Evolutionary conservation across 1,140 invertebrate genomes (phyloP), one percentile per base, ranked within the genome.

Genomic region (Nymphalis io): DNA sequence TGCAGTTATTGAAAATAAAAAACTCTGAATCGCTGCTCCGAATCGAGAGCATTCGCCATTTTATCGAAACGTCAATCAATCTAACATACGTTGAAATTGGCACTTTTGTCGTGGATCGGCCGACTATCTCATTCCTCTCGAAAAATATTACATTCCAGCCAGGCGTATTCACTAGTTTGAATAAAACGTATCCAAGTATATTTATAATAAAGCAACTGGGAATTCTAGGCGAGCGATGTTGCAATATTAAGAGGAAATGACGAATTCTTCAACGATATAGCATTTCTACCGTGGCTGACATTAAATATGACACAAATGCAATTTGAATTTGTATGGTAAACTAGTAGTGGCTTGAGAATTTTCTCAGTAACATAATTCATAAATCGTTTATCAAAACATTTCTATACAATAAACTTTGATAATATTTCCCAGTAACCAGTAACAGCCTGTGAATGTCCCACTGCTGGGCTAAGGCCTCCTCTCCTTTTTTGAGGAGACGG

Each of bases 11-110:
- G 40, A n/a, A 42, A 42, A 42, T n/a, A 68, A 68, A 68, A 18
- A 51, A 21, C 15, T 48, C 40, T 38, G 16, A 44, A 61, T 44
- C 38, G 59, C 13, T 48, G 61, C 61, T 68, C 48, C 42, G 55
- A 66, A 20, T 55, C 21, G 59, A 48, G 38, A 16, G 40, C 57
- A 60, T 40, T 53, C 59, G 60, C 42, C 20, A 42, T 68, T 68
- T 66, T 69, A 44, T 20, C 39, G 53, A 58, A 53, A 68, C 67
- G 60, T 57, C 60, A 62, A 69, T 69, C 67, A 69, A 60, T 63
- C 60, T 63, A 62, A 16, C 60, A 63, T 69, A 61, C 60, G 67
- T 55, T 62, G 67, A 69, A 69, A 69, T 69, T 69, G 60, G 46
- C 67, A 69, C 60, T 62, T 63, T 63, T 46, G 40, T 55, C 40